A percentile compares a stretch with the other conserved stretches of the same genome.
phyloP scores from a whole-genome alignment of 1,140 invertebrate genomes.

The Teleopsis dalmanni region DNA sequence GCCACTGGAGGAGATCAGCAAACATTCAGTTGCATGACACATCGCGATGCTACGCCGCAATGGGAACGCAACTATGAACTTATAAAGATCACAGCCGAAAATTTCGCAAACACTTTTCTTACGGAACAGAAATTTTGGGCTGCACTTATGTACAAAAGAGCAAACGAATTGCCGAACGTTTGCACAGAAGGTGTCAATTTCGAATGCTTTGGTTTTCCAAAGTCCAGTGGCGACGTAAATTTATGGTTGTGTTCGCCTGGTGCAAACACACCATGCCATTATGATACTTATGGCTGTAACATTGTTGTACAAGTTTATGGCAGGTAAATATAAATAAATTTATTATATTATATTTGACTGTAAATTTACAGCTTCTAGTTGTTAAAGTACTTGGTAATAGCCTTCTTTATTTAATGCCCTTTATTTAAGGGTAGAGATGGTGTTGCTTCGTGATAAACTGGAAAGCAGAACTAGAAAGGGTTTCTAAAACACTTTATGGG shows the following conservation, averaged over 20 bases:
- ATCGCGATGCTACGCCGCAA: too few relatives aligned
- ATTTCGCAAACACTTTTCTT: constrained; percentile 49
- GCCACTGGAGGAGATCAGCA: too few relatives aligned
- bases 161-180: constrained; percentile 20
- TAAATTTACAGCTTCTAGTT: background rate
- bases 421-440: too few relatives aligned
- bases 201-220: constrained; percentile 58
- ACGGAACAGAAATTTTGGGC: constrained; percentile 50
- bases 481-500: too few relatives aligned
- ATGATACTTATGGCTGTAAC: constrained; percentile 91
- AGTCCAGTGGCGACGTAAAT: constrained; percentile 64
- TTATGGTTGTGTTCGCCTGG: constrained; percentile 85
- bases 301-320: constrained; percentile 83
- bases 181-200: constrained; percentile 30
- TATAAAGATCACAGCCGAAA: constrained; percentile 50
- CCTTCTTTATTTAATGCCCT: too few relatives aligned
- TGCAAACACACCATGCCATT: constrained; percentile 88
- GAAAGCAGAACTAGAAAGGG: too few relatives aligned
- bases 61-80: constrained; percentile 63
- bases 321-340: constrained; percentile 49
- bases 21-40: too few relatives aligned
- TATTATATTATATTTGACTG: background rate
- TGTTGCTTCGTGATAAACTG: too few relatives aligned
- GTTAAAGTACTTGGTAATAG: too few relatives aligned
- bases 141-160: constrained; percentile 49